These are phyloP conservation scores for Diploptera punctata DNA, from an alignment of 2,888 invertebrate species.

Conservation along the genomic window DNA sequence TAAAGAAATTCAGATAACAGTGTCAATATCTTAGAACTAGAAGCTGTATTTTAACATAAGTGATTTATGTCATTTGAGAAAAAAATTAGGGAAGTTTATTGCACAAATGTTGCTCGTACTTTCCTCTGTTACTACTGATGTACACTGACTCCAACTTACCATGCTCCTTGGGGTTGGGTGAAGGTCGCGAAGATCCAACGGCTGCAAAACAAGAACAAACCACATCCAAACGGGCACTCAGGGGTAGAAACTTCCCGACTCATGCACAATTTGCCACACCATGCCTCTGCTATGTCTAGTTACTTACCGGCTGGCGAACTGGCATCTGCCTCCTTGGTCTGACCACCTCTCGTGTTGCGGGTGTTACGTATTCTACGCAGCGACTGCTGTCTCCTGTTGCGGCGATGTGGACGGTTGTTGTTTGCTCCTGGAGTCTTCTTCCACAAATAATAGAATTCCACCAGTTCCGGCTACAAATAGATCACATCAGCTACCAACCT, in stretches of 20 bases:
- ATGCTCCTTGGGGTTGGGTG: constrained; percentile 51
- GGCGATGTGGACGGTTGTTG: constrained; percentile 92
- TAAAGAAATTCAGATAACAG: no score
- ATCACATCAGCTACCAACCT: no score
- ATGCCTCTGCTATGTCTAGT: no score
- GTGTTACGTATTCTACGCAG: constrained; percentile 88
- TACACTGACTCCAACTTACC: constrained; percentile 45
- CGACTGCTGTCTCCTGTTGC: constrained; percentile 82
- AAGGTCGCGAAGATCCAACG: constrained; percentile 49
- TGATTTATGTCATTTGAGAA: no score
- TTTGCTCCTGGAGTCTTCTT: constrained; percentile 99
- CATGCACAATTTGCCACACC: not conserved
- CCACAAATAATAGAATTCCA: constrained; percentile 97
- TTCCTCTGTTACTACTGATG: not conserved
- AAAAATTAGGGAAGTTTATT: no score
- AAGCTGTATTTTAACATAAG: no score
- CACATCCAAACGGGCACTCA: constrained; percentile 22
- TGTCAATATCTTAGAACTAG: no score
- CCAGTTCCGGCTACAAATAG: constrained; percentile 88
- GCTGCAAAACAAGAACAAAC: constrained; percentile 42
- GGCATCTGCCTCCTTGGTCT: constrained; percentile 46
- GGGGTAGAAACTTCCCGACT: not conserved
- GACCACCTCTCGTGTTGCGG: constrained; percentile 80
- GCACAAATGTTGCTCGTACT: no score
- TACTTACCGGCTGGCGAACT: constrained; percentile 37